phyloP scores from a whole-genome alignment of 2,797 vertebrate genomes.

The Acanthornis magna region DNA sequence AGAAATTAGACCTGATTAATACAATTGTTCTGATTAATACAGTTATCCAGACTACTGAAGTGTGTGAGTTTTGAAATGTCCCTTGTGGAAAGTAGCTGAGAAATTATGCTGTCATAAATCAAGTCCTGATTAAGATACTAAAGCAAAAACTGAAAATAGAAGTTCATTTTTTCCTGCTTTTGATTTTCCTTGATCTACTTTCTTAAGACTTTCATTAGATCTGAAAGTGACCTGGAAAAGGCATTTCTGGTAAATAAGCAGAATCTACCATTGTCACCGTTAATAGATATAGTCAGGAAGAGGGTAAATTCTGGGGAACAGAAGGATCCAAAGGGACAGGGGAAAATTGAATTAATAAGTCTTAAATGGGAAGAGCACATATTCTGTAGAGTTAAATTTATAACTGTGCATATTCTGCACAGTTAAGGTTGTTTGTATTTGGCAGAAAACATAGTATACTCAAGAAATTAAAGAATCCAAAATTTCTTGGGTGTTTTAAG shows the following conservation, averaged over 20 bases:
- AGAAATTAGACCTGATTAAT: slow-evolving; percentile 15
- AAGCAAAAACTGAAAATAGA: not conserved
- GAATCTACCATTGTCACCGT: not conserved
- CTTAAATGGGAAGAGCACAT: not conserved
- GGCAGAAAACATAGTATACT: not conserved
- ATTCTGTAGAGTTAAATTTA: not conserved
- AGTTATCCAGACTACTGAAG: not conserved
- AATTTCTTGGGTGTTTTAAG: not conserved
- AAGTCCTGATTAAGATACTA: not conserved
- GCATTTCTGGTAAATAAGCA: not conserved
- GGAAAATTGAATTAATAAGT: not conserved
- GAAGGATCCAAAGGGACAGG: not conserved
- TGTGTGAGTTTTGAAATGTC: not conserved
- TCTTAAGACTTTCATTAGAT: not conserved
- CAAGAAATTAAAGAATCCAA: not conserved
- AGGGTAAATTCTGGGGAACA: not conserved
- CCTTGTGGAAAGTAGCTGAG: not conserved
- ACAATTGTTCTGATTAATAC: not conserved
- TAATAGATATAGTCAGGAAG: not conserved
- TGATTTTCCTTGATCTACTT: not conserved
- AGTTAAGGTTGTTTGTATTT: not conserved
- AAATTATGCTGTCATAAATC: not conserved
- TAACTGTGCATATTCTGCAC: too few species aligned
- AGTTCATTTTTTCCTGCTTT: not conserved
- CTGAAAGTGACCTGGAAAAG: not conserved